phyloP scores from a whole-genome alignment of 2,797 vertebrate species.

The Bradypodion ventrale region DNA sequence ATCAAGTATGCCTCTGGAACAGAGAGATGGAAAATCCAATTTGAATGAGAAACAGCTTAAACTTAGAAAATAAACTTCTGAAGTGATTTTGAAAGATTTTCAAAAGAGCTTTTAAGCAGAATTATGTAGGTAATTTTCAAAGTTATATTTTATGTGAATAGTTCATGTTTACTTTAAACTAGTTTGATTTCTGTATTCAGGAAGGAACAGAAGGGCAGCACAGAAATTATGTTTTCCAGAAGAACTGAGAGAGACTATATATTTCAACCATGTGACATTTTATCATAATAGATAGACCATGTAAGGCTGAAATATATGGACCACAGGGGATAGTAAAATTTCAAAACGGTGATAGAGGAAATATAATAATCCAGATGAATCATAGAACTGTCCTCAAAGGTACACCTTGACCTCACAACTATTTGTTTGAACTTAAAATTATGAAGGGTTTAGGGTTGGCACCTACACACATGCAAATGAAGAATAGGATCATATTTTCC shows the following conservation, averaged over 20 bases:
- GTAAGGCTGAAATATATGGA: background rate
- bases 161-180: fast-evolving
- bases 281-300: background rate
- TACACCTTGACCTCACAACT: background rate
- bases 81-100: background rate
- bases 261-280: background rate
- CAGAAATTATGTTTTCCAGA: constrained; percentile 3
- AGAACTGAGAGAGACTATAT: background rate
- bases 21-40: background rate
- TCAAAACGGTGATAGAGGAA: background rate
- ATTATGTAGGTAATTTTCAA: fast-evolving
- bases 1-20: background rate
- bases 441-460: too few relatives aligned
- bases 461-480: background rate
- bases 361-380: background rate
- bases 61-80: background rate
- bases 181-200: background rate
- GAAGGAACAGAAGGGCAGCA: background rate
- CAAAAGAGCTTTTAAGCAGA: too few relatives aligned
- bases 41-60: background rate
- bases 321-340: background rate
- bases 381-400: background rate
- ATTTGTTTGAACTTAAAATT: background rate
- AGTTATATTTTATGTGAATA: background rate
- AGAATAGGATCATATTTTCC: background rate